A percentile compares a stretch with the other conserved stretches of the same genome.
phyloP scores from a whole-genome alignment of 2,797 vertebrate genomes.

The Neopelma chrysocephalum region DNA sequence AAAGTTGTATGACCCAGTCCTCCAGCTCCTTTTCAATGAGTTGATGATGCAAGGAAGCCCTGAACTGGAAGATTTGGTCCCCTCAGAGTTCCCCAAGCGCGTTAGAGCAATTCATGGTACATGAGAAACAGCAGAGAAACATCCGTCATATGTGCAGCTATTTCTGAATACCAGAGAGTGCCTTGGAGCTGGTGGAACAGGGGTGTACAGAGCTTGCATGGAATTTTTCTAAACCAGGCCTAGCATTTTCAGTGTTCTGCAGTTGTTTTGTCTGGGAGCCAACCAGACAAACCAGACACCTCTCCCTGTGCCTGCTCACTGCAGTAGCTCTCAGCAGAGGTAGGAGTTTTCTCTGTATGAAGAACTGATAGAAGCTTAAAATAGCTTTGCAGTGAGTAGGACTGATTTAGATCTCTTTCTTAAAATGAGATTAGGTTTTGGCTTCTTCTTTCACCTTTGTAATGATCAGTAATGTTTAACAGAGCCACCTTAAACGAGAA shows the following conservation, averaged over 20 bases:
- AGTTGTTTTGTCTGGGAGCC: background rate
- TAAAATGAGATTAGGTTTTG: background rate
- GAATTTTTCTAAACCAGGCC: background rate
- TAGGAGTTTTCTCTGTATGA: accelerated
- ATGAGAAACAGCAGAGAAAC: background rate
- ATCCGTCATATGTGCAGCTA: background rate
- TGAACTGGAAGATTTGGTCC: background rate
- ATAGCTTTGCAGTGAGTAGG: background rate
- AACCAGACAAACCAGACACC: background rate
- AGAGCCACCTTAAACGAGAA: background rate
- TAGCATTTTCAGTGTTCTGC: background rate
- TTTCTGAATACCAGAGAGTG: background rate
- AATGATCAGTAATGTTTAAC: background rate
- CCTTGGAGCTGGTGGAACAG: background rate
- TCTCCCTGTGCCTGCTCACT: background rate
- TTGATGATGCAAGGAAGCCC: background rate
- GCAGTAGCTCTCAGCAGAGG: background rate
- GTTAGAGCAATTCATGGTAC: background rate
- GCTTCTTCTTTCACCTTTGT: background rate
- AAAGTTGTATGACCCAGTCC: background rate
- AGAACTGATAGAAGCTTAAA: background rate
- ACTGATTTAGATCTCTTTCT: background rate
- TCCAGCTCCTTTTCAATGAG: background rate
- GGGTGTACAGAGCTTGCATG: background rate
- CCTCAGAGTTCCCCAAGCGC: background rate